Evolutionary conservation across 2,113 vertebrate genomes (phyloP).

Genomic region (Pavo muticus): DNA sequence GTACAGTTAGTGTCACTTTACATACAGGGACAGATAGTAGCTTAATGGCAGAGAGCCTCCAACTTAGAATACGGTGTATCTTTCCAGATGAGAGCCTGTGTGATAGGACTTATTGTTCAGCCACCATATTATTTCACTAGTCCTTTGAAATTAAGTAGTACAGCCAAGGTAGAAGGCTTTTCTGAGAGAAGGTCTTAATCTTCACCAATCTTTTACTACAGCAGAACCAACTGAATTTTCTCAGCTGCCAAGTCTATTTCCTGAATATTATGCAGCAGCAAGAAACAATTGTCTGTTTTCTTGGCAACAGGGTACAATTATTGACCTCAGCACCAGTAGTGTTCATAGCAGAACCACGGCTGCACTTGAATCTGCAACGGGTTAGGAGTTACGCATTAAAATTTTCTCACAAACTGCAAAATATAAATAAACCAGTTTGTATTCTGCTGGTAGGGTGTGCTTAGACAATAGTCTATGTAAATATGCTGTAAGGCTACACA

Average conservation of each 20-base stretch:
- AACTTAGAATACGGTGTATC: background rate
- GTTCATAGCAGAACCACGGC: background rate
- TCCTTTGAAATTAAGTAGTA: background rate
- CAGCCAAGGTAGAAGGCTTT: background rate
- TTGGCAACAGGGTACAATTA: background rate
- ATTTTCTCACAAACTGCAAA: background rate
- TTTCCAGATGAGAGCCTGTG: background rate
- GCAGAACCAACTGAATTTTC: background rate
- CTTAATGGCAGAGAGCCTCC: background rate
- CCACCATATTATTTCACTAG: background rate
- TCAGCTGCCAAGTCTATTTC: background rate
- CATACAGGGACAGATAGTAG: background rate
- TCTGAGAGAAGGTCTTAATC: background rate
- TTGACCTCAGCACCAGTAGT: background rate
- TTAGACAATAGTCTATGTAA: background rate
- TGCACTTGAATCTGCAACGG: background rate
- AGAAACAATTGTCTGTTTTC: background rate
- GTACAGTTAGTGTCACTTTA: background rate
- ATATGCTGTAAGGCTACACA: background rate
- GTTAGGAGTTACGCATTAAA: accelerated
- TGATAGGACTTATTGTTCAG: background rate
- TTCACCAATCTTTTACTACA: background rate
- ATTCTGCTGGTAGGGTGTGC: background rate
- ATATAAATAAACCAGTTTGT: background rate
- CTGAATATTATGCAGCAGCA: background rate